Evolutionary conservation across 2,888 invertebrate genomes (phyloP), one percentile per base, ranked within the genome.

Genomic region (Drosophila mercatorum): DNA sequence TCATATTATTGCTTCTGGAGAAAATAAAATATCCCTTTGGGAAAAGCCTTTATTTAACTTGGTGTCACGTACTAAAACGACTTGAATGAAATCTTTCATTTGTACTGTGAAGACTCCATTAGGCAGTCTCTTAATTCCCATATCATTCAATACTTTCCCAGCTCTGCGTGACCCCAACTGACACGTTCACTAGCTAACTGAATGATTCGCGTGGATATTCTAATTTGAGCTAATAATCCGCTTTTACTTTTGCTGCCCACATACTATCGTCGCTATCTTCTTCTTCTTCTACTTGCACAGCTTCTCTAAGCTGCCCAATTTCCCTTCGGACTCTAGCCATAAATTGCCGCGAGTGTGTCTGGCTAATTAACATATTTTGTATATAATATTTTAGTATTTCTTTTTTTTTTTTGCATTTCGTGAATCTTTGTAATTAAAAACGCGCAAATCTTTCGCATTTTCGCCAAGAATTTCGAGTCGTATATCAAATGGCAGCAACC

Each of bases 211-310:
- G 31, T 43, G 49, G 28, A 57, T 61, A 80, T 77, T 80, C 77
- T 80, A 64, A 76, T 80, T 67, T 59, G 2, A 51, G 12, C 3
- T 58, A 17, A 51, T 58, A 44, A 14, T 31, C 38, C 36, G 77
- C 78, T 78, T 77, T 78, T 78, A 78, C 78, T 78, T 78, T 80
- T 78, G 59, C 72, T 76, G 63, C 80, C 71, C 76, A 75, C 66
- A 10, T 62, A n/a, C 12, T 31, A 12, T 34, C 10, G 52, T 22
- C 12, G 63, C 2, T 26, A 17, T 31, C 56, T 34, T 10, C 41
- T 43, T 17, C 17, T 17, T 31, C 46, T 58, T 22, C 31, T 28
- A 12, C 46, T 22, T 10, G 34, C 22, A 17, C 6, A 55, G 46
- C 38, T 59, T 60, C 34, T 62, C 46, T 74, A 49, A 68, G 49